phyloP scores from a whole-genome alignment of 2,888 invertebrate genomes.

The Lasioglossum morio region DNA sequence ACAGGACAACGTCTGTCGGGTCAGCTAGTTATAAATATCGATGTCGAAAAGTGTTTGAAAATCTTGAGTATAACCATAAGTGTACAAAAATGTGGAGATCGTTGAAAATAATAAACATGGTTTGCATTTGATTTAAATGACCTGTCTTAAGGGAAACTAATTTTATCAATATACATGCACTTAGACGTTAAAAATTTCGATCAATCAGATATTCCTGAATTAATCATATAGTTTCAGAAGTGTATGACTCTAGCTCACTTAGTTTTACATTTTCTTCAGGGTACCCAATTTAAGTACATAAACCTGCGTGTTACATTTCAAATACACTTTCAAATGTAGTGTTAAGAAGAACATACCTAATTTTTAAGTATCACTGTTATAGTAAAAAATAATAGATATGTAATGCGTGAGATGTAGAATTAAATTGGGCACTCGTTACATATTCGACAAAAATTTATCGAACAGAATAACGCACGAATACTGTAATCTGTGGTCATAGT shows the following conservation, averaged over 20 bases:
- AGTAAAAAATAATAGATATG: conserved; percentile 7
- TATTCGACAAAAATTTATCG: conserved; percentile 39
- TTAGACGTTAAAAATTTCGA: neutral
- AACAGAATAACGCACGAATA: conserved; percentile 69
- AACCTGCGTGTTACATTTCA: conserved; percentile 8
- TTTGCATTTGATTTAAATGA: neutral
- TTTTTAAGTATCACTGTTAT: conserved; percentile 6
- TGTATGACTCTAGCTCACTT: conserved; percentile 8
- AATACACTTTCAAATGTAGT: conserved; percentile 16
- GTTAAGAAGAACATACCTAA: conserved; percentile 13
- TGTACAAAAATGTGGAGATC: neutral
- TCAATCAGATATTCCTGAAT: neutral
- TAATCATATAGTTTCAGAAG: neutral
- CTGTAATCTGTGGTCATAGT: conserved; percentile 82
- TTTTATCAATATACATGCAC: conserved; percentile 10
- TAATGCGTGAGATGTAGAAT: conserved; percentile 14
- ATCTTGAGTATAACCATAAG: neutral
- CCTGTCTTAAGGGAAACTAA: conserved; percentile 8
- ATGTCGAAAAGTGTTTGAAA: neutral
- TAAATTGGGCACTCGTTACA: conserved; percentile 42
- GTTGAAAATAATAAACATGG: conserved; percentile 7
- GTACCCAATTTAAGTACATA: conserved; percentile 36
- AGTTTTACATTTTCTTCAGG: conserved; percentile 20
- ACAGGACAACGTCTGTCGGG: too few relatives aligned
- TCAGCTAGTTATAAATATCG: neutral